These are phyloP conservation scores for Lordiphosa stackelbergi DNA, from an alignment of 1,140 invertebrate genomes.

Conservation along the genomic window DNA sequence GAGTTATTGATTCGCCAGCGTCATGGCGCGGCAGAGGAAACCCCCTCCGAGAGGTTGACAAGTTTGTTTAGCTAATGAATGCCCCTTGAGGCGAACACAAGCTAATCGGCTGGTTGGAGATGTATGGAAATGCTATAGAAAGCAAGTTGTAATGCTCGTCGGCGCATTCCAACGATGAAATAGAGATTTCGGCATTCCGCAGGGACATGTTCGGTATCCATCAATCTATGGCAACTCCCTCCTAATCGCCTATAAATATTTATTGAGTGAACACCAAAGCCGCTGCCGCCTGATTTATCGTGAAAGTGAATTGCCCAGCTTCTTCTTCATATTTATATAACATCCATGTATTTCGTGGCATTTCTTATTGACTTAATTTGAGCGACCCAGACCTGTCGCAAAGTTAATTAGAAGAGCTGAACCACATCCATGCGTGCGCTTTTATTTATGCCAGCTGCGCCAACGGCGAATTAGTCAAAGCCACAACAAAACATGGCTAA, in stretches of 20 bases:
- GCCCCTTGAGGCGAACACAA: slow-evolving; percentile 15
- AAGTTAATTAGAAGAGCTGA: slow-evolving; percentile 43
- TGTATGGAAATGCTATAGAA: slow-evolving; percentile 22
- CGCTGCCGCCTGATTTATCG: slow-evolving; percentile 35
- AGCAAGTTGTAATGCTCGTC: slow-evolving; percentile 7
- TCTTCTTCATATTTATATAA: slow-evolving; percentile 31
- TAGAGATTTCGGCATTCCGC: slow-evolving; percentile 1
- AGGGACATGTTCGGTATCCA: slow-evolving; percentile 21
- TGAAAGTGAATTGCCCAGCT: slow-evolving; percentile 32
- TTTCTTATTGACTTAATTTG: slow-evolving; percentile 42
- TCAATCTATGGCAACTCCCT: slow-evolving; percentile 19
- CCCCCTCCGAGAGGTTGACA: slow-evolving; percentile 10
- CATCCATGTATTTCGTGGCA: slow-evolving; percentile 21
- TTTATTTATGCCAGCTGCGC: slow-evolving; percentile 14
- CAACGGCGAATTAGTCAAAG: slow-evolving; percentile 41
- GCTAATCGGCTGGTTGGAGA: slow-evolving; percentile 17
- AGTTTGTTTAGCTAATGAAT: slow-evolving; percentile 37
- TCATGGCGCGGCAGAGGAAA: slow-evolving; percentile 12
- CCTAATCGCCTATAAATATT: slow-evolving; percentile 41
- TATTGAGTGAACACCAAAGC: slow-evolving; percentile 24
- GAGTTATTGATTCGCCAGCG: slow-evolving; percentile 5
- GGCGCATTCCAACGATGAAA: slow-evolving; percentile 3
- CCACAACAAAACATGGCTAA: slow-evolving; percentile 11
- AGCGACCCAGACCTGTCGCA: slow-evolving; percentile 34
- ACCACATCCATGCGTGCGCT: slow-evolving; percentile 3